Evolutionary conservation across 1,140 invertebrate genomes (phyloP).

Genomic region (Physella acuta): DNA sequence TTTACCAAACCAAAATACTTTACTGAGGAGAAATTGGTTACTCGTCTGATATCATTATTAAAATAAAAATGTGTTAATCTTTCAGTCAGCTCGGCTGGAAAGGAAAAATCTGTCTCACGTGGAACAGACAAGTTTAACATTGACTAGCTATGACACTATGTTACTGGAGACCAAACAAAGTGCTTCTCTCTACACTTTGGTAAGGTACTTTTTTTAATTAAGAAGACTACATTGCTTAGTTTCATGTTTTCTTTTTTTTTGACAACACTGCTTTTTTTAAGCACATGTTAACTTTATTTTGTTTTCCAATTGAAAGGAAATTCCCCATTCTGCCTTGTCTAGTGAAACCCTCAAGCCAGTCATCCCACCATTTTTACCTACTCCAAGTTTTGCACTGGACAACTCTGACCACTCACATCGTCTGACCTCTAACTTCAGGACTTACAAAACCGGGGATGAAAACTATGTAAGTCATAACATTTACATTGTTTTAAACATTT

Average conservation of each 20-base stretch:
- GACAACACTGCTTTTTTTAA: no score
- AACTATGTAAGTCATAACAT: slow-evolving; percentile 38
- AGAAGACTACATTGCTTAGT: no score
- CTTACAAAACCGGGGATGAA: slow-evolving; percentile 29
- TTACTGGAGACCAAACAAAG: slow-evolving; percentile 53
- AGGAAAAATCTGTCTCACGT: slow-evolving; percentile 41
- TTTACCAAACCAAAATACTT: no score
- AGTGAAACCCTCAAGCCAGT: slow-evolving; percentile 56
- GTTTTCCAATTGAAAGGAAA: no score
- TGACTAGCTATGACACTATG: slow-evolving; percentile 52
- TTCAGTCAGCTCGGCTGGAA: slow-evolving; percentile 35
- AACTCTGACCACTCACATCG: slow-evolving; percentile 28
- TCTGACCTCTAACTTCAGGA: slow-evolving; percentile 31
- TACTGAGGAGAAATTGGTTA: no score
- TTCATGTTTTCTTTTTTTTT: no score
- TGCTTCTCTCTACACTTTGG: slow-evolving; percentile 54
- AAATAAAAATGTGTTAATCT: slow-evolving; percentile 3
- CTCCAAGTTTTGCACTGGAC: slow-evolving; percentile 51
- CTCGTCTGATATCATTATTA: not conserved
- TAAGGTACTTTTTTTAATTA: no score
- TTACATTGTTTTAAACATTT: no score
- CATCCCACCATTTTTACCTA: slow-evolving; percentile 56
- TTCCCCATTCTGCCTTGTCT: slow-evolving; percentile 38
- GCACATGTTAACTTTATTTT: no score
- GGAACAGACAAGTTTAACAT: slow-evolving; percentile 32